These are phyloP conservation scores for Gobius niger DNA, from an alignment of 2,113 vertebrate genomes.

Conservation along the genomic window DNA sequence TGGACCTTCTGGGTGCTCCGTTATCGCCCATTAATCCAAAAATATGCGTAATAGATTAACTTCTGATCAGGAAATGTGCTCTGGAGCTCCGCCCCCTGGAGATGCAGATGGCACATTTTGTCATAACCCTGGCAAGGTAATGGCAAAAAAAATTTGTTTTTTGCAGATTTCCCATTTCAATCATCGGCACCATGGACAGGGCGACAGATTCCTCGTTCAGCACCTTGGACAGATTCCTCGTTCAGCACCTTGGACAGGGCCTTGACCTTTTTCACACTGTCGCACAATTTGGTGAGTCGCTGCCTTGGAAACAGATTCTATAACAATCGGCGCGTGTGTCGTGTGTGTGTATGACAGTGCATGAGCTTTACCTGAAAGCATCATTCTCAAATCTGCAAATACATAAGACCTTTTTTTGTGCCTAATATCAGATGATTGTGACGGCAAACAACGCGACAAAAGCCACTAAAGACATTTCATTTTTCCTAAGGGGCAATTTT, in stretches of 20 bases:
- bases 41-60: too few relatives aligned
- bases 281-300: too few relatives aligned
- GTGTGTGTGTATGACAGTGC: neutral
- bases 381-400: neutral
- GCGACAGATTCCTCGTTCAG: neutral
- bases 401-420: neutral
- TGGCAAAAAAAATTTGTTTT: too few relatives aligned
- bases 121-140: too few relatives aligned
- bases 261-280: too few relatives aligned
- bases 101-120: too few relatives aligned
- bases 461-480: conserved; percentile 11
- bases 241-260: conserved; percentile 52
- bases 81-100: too few relatives aligned
- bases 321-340: too few relatives aligned
- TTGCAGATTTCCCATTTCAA: neutral
- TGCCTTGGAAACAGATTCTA: too few relatives aligned
- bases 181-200: neutral
- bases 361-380: neutral
- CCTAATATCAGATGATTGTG: neutral
- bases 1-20: too few relatives aligned
- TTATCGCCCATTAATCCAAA: too few relatives aligned
- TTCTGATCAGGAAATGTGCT: too few relatives aligned
- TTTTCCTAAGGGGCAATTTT: conserved; percentile 34
- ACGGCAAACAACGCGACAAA: conserved; percentile 10
- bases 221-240: neutral